phyloP scores from a whole-genome alignment of 2,888 invertebrate species.

The Idaea aversata region DNA sequence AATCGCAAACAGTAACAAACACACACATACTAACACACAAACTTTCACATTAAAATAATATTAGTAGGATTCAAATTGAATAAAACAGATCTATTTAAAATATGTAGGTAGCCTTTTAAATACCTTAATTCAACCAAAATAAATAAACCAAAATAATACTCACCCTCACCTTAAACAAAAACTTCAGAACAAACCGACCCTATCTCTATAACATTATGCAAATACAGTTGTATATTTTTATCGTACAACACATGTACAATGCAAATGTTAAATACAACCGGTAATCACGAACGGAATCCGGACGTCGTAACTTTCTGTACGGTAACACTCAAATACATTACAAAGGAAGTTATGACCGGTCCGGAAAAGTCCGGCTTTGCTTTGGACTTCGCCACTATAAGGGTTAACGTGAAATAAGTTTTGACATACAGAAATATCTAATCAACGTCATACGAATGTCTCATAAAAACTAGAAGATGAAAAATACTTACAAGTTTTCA shows the following conservation, averaged over 20 bases:
- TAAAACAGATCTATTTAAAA: too few species aligned
- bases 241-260: slow-evolving; percentile 6
- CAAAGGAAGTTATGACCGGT: slow-evolving; percentile 29
- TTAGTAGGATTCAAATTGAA: too few species aligned
- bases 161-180: not conserved
- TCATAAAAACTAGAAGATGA: too few species aligned
- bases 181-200: not conserved
- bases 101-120: too few species aligned
- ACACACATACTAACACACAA: too few species aligned
- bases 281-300: slow-evolving; percentile 39
- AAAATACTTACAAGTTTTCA: too few species aligned
- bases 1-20: too few species aligned
- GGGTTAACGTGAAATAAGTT: not conserved
- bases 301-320: slow-evolving; percentile 36
- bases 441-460: too few species aligned
- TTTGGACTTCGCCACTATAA: not conserved
- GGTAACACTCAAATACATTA: slow-evolving; percentile 46
- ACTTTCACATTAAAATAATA: too few species aligned
- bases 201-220: slow-evolving; percentile 3
- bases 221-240: not conserved
- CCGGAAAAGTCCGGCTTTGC: slow-evolving; percentile 13
- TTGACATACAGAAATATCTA: too few species aligned
- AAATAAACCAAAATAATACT: too few species aligned
- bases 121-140: too few species aligned
- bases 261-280: slow-evolving; percentile 13